Percentiles rank a stretch among this genome's conserved stretches.
phyloP scores from a whole-genome alignment of 2,113 vertebrate species.

The Dicerorhinus sumatrensis region DNA sequence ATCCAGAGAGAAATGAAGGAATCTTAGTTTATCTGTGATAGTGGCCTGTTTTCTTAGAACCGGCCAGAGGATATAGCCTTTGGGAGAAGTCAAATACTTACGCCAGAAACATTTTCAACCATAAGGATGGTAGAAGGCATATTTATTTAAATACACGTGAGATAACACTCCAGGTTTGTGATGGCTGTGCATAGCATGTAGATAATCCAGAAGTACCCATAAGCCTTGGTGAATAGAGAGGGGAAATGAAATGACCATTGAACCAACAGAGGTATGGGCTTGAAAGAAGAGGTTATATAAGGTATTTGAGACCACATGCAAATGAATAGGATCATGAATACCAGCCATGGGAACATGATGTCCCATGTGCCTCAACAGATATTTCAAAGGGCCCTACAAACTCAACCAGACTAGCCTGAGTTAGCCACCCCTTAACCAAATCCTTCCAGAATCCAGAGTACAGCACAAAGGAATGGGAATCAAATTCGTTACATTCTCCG shows the following conservation, averaged over 20 bases:
- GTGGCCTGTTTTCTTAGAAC: neutral
- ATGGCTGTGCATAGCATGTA: neutral
- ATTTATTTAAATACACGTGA: neutral
- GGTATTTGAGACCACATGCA: neutral
- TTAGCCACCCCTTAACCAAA: neutral
- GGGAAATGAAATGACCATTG: neutral
- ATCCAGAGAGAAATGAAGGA: conserved; percentile 9
- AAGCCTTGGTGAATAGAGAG: neutral
- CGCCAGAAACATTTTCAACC: neutral
- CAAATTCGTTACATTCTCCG: neutral
- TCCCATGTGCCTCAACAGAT: neutral
- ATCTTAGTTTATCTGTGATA: neutral
- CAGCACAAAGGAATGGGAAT: fast-evolving
- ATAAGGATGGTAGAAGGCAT: neutral
- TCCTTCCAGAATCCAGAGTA: neutral
- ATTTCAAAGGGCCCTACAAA: neutral
- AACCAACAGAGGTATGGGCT: neutral
- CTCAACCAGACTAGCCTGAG: neutral
- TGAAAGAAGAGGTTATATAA: neutral
- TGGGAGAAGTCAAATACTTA: neutral
- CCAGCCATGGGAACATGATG: neutral
- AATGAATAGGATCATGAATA: neutral
- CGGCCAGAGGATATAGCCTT: neutral
- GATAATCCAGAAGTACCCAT: neutral
- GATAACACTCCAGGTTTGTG: neutral